Conservation (phyloP, 2,113 vertebrate species). For the Gobius niger region DNA sequence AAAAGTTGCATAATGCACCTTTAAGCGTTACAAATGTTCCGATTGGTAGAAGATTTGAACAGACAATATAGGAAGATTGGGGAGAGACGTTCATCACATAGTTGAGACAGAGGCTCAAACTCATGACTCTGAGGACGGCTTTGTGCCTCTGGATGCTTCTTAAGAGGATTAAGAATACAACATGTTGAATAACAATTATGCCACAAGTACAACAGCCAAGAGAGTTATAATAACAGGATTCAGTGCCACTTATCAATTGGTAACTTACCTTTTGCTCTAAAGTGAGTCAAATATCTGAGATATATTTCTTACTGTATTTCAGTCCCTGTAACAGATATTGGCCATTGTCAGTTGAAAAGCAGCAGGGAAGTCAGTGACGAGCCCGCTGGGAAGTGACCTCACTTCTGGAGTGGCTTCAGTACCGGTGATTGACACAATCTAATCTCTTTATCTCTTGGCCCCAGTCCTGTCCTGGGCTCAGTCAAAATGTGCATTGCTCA, state of each 20-base stretch:
- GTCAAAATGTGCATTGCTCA: slow-evolving; percentile 46
- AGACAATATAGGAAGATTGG: no score
- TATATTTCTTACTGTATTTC: slow-evolving; percentile 36
- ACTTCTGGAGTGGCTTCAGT: slow-evolving; percentile 39
- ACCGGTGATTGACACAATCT: slow-evolving; percentile 57
- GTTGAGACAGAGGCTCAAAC: no score
- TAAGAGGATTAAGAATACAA: no score
- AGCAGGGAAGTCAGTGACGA: slow-evolving; percentile 26
- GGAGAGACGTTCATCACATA: no score
- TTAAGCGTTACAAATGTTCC: no score
- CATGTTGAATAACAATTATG: background rate
- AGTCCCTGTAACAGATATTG: slow-evolving; percentile 27
- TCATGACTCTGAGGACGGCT: no score
- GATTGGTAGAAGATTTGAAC: no score
- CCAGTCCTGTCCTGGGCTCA: slow-evolving; percentile 28
- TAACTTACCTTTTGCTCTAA: background rate
- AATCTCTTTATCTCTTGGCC: slow-evolving; percentile 51
- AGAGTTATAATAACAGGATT: background rate
- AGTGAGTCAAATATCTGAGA: slow-evolving; percentile 1
- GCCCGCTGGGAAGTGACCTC: slow-evolving; percentile 50
- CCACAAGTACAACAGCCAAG: background rate
- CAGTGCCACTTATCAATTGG: background rate
- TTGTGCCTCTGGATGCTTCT: no score
- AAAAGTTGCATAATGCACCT: no score
- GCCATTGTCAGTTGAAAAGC: slow-evolving; percentile 28